Conservation (phyloP, 1,140 invertebrate genomes). For the Panagrolaimus sp. region DNA sequence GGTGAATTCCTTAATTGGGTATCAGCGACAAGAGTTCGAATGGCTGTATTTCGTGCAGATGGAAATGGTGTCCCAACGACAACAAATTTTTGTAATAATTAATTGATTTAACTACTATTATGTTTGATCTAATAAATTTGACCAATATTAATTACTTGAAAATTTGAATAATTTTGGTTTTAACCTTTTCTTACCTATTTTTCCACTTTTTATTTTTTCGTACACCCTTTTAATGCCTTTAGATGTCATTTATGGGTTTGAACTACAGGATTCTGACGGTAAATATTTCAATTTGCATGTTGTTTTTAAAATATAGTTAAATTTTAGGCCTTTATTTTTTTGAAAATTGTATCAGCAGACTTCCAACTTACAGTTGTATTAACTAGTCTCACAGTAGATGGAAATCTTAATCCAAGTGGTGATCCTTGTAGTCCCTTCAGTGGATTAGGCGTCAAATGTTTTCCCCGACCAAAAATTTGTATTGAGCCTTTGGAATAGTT, state of each 20-base stretch:
- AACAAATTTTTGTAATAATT: not conserved
- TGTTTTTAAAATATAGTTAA: too few species aligned
- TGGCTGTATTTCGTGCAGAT: not conserved
- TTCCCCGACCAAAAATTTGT: constrained; percentile 5
- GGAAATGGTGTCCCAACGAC: not conserved
- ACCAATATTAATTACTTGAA: not conserved
- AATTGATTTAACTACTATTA: too few species aligned
- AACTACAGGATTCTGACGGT: too few species aligned
- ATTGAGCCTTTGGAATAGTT: not conserved
- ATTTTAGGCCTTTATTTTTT: not conserved
- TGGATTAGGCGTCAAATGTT: not conserved
- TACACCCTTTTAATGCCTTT: not conserved
- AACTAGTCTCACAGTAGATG: not conserved
- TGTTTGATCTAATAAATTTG: too few species aligned
- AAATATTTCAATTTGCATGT: too few species aligned
- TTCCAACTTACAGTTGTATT: not conserved
- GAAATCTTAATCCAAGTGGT: not conserved
- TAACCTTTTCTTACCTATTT: not conserved
- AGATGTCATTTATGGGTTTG: too few species aligned
- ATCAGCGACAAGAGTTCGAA: not conserved
- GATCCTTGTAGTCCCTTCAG: not conserved
- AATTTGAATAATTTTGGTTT: not conserved
- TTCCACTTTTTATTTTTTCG: not conserved
- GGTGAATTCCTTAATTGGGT: not conserved
- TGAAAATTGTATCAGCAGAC: not conserved